A percentile compares a stretch with the other conserved stretches of the same genome.
phyloP scores from a whole-genome alignment of 2,797 vertebrate genomes.

The Schizopygopsis pylzovi region DNA sequence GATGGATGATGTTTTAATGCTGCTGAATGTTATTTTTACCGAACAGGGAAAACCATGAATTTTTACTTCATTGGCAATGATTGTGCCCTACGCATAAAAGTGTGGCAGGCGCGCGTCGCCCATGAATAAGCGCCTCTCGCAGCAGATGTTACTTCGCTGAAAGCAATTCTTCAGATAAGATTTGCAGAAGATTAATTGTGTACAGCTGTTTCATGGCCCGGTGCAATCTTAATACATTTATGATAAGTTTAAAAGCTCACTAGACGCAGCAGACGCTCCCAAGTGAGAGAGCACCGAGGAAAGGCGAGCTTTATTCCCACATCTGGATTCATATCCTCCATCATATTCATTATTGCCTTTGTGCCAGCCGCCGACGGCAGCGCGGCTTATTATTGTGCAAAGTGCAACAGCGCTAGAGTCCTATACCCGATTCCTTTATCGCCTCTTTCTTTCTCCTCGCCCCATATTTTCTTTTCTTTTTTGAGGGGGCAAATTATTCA shows the following conservation, averaged over 20 bases:
- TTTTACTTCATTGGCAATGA: constrained; percentile 98
- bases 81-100: constrained; percentile 93
- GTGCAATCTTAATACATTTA: constrained; percentile 99
- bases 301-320: constrained; percentile 88
- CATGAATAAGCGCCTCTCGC: constrained; percentile 93
- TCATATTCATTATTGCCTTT: constrained; percentile 90
- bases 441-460: constrained; percentile 58
- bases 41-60: constrained; percentile 99
- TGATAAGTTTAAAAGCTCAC: constrained; percentile 99
- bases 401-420: constrained; percentile 76
- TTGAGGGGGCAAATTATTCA: constrained; percentile 92
- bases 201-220: constrained; percentile 99
- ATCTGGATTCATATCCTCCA: constrained; percentile 96
- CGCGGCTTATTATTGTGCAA: constrained; percentile 81
- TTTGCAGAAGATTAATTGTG: constrained; percentile 99
- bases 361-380: constrained; percentile 79
- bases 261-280: constrained; percentile 88
- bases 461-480: constrained; percentile 44
- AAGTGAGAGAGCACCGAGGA: constrained; percentile 76
- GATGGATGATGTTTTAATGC: constrained; percentile 99
- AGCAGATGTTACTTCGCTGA: constrained; percentile 96
- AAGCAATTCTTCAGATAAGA: constrained; percentile 97
- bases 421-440: constrained; percentile 53
- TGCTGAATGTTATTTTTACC: constrained; percentile 99
- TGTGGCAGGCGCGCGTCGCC: constrained; percentile 82